These are phyloP conservation scores for Tragelaphus imberbis DNA, from an alignment of 2,113 vertebrate species.

Conservation along the genomic window DNA sequence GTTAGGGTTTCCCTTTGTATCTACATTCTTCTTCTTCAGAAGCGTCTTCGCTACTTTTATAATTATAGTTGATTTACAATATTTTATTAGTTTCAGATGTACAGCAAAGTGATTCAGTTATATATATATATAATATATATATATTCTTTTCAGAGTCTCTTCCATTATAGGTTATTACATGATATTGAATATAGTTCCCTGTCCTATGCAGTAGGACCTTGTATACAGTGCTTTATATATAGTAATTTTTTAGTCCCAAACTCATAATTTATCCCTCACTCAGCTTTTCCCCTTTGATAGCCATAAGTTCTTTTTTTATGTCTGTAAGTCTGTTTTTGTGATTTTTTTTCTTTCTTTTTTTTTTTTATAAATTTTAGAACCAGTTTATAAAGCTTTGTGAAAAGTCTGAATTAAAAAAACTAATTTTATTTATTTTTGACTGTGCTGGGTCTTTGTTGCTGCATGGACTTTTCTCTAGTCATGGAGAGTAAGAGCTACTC, in stretches of 20 bases:
- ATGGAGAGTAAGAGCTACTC: background rate
- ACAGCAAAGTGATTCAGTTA: background rate
- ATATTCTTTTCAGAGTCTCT: background rate
- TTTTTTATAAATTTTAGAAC: background rate
- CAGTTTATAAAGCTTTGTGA: background rate
- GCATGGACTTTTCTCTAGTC: background rate
- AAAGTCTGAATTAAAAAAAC: background rate
- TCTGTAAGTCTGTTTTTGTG: background rate
- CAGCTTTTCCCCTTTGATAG: background rate
- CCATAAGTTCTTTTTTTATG: background rate
- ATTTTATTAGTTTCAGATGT: background rate
- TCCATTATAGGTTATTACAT: background rate
- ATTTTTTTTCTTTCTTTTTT: fast-evolving
- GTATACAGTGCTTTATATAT: background rate
- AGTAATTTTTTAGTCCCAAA: background rate
- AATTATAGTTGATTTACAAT: background rate
- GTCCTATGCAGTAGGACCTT: background rate
- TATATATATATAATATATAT: background rate
- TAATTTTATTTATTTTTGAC: background rate
- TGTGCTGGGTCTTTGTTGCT: background rate
- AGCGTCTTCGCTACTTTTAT: background rate
- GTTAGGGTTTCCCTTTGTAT: background rate
- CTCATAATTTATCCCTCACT: background rate
- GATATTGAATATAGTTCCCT: background rate
- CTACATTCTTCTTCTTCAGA: background rate